Conservation (phyloP, 2,888 invertebrate genomes). For the Anaspis maculata region DNA sequence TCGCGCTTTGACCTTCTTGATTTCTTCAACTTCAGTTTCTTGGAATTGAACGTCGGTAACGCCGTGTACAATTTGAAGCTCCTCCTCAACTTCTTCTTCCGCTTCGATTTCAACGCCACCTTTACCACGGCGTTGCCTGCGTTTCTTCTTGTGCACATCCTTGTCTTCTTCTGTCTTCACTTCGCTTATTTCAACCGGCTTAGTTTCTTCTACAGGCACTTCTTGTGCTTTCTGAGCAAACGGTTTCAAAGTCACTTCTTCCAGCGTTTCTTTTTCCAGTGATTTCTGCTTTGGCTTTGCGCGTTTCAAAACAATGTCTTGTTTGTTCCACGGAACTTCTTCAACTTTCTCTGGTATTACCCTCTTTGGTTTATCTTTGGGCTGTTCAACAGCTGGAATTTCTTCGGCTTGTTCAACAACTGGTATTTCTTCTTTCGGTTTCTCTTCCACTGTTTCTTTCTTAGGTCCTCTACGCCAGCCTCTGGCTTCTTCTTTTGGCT, state of each 20-base stretch:
- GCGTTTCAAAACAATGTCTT: constrained; percentile 47
- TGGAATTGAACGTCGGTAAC: too few relatives aligned
- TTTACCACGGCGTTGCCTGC: neutral
- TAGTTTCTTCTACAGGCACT: constrained; percentile 6
- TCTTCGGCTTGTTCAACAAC: constrained; percentile 1
- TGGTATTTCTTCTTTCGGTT: neutral
- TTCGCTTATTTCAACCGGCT: too few relatives aligned
- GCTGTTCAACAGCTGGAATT: neutral
- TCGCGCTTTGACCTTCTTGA: neutral
- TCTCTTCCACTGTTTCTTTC: neutral
- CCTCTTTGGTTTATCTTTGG: constrained; percentile 3
- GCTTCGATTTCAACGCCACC: neutral
- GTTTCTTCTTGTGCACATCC: too few relatives aligned
- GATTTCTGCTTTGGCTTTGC: constrained; percentile 40
- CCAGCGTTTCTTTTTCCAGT: constrained; percentile 46
- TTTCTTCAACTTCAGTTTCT: neutral
- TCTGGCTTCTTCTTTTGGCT: too few relatives aligned
- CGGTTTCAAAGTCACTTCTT: constrained; percentile 45
- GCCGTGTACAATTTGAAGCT: too few relatives aligned
- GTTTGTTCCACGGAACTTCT: constrained; percentile 50
- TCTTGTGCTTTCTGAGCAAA: constrained; percentile 14
- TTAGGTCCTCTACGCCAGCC: too few relatives aligned
- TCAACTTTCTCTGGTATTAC: constrained; percentile 7
- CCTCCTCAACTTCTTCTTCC: constrained; percentile 1
- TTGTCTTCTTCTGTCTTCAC: too few relatives aligned